A percentile compares a stretch with the other conserved stretches of the same genome.
These are phyloP conservation scores for Eumacrocentrus americanus DNA, from an alignment of 2,888 invertebrate genomes.

Conservation along the genomic window DNA sequence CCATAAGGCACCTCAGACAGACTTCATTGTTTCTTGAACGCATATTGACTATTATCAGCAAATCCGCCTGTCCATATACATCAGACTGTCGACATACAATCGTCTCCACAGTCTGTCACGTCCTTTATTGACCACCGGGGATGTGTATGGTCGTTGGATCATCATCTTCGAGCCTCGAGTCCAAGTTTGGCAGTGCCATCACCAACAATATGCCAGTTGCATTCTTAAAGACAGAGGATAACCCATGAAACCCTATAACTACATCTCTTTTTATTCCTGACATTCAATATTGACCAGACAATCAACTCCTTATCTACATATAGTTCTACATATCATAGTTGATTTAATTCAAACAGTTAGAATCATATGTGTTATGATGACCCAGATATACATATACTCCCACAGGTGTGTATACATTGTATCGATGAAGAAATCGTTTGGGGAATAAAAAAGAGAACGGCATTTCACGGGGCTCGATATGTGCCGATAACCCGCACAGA, in stretches of 20 bases:
- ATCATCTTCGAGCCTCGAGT: constrained; percentile 32
- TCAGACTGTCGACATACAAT: constrained; percentile 21
- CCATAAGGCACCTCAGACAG: constrained; percentile 26
- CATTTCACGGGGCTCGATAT: constrained; percentile 25
- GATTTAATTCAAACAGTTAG: too few relatives aligned
- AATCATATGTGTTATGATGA: constrained; percentile 19
- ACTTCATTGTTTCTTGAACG: constrained; percentile 35
- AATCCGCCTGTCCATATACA: constrained; percentile 38
- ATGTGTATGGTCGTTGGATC: constrained; percentile 35
- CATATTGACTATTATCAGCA: constrained; percentile 42
- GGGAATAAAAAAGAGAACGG: constrained; percentile 26
- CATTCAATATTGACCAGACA: neutral
- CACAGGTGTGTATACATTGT: constrained; percentile 18
- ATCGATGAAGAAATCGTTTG: constrained; percentile 38
- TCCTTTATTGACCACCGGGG: constrained; percentile 33
- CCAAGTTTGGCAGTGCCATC: constrained; percentile 54
- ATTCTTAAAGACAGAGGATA: constrained; percentile 46
- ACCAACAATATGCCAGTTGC: constrained; percentile 51
- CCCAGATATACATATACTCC: constrained; percentile 6
- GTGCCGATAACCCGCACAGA: constrained; percentile 26
- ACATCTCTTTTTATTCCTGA: too few relatives aligned
- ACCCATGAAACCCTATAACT: neutral
- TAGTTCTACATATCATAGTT: neutral
- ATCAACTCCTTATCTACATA: neutral
- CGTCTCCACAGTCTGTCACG: constrained; percentile 34